These are phyloP conservation scores for Liolophura sinensis DNA, from an alignment of 1,140 invertebrate species.

Conservation along the genomic window DNA sequence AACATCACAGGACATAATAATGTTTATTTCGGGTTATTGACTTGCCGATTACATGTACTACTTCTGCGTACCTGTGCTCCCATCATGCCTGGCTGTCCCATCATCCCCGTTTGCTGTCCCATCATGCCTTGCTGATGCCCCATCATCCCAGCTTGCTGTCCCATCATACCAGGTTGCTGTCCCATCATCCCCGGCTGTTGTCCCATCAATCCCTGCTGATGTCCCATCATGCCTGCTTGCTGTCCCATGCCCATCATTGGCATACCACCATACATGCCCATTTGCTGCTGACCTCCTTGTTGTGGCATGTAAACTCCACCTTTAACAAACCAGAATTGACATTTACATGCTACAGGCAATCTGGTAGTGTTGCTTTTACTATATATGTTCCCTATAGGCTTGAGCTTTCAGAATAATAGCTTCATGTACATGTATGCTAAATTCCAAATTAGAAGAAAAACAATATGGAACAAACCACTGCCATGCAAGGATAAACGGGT, in stretches of 20 bases:
- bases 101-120: conserved; percentile 25
- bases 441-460: too few species aligned
- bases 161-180: conserved; percentile 6
- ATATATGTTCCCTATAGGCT: neutral
- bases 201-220: conserved; percentile 25
- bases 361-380: neutral
- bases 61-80: conserved; percentile 58
- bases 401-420: conserved; percentile 3
- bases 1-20: too few species aligned
- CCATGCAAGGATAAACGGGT: too few species aligned
- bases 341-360: neutral
- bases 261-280: conserved; percentile 26
- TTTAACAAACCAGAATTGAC: conserved; percentile 10
- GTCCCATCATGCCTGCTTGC: conserved; percentile 15
- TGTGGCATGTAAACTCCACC: conserved; percentile 41
- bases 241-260: conserved; percentile 13
- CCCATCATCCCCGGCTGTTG: conserved; percentile 16
- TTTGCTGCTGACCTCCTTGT: conserved; percentile 18
- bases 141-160: conserved; percentile 9
- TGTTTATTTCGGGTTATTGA: too few species aligned
- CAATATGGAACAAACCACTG: too few species aligned
- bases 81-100: conserved; percentile 58
- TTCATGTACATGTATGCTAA: too few species aligned
- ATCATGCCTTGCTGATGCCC: conserved; percentile 15
- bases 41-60: too few species aligned